Conservation (phyloP, 1,140 invertebrate genomes). For the Diabrotica virgifera region DNA sequence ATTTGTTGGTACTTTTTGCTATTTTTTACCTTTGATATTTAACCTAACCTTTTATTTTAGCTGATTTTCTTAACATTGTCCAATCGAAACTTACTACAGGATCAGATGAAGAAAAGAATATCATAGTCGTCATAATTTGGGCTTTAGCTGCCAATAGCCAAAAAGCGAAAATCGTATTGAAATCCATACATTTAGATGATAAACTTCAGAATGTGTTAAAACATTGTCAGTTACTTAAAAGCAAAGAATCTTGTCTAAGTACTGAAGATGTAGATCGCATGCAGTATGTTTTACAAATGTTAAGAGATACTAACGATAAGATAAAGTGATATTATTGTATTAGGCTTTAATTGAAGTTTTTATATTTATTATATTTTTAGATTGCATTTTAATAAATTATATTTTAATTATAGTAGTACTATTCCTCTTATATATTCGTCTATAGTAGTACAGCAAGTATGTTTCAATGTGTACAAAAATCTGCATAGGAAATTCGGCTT, state of each 20-base stretch:
- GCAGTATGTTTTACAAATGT: conserved; percentile 32
- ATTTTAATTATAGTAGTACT: no score
- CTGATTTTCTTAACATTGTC: conserved; percentile 44
- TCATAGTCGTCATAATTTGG: conserved; percentile 46
- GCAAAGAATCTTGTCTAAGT: conserved; percentile 17
- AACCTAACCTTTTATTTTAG: conserved; percentile 35
- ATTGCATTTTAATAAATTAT: no score
- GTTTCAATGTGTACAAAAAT: no score
- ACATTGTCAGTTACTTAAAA: conserved; percentile 30
- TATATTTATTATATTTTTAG: no score
- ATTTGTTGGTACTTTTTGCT: not conserved
- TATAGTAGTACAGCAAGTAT: no score
- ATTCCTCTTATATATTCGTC: no score
- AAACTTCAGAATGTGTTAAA: conserved; percentile 43
- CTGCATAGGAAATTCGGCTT: no score
- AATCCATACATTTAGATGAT: conserved; percentile 42
- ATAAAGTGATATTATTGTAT: conserved; percentile 12
- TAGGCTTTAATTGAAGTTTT: not conserved
- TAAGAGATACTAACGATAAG: conserved; percentile 15
- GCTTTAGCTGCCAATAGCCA: conserved; percentile 50
- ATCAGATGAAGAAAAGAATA: conserved; percentile 41
- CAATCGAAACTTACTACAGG: conserved; percentile 38
- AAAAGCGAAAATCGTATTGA: conserved; percentile 49
- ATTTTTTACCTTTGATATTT: conserved; percentile 29
- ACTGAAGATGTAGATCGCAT: conserved; percentile 34